Percentiles rank a stretch among this genome's conserved stretches.
Conservation (phyloP, 2,113 vertebrate species). For the Amblyopsis rosae region DNA sequence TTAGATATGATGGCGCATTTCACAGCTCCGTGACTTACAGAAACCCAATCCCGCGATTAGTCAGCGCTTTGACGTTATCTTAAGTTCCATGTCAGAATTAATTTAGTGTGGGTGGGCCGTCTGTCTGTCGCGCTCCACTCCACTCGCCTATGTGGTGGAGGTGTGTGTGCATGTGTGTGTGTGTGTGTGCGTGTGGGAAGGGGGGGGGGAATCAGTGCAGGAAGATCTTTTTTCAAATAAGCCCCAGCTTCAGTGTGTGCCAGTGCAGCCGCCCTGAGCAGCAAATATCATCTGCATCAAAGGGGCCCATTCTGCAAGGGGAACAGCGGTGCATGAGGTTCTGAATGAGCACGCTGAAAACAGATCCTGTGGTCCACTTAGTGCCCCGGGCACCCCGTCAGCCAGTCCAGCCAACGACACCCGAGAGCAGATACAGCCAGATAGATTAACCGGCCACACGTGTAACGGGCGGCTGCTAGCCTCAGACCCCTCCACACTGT, state of each 20-base stretch:
- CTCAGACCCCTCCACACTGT: constrained; percentile 33
- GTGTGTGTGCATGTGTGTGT: neutral
- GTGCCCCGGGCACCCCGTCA: constrained; percentile 59
- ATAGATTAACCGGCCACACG: constrained; percentile 63
- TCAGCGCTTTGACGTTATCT: constrained; percentile 77
- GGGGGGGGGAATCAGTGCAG: constrained; percentile 45
- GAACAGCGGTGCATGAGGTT: constrained; percentile 64
- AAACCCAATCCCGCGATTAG: constrained; percentile 80
- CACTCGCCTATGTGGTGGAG: constrained; percentile 59
- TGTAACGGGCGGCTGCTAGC: constrained; percentile 60
- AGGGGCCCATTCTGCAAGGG: constrained; percentile 69
- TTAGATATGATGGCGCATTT: constrained; percentile 81
- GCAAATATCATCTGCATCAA: constrained; percentile 79
- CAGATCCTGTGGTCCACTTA: constrained; percentile 71
- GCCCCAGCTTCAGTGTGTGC: constrained; percentile 71
- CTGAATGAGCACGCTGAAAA: constrained; percentile 75
- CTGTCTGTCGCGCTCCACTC: constrained; percentile 70
- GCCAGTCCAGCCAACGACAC: constrained; percentile 49
- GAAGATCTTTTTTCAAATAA: constrained; percentile 77
- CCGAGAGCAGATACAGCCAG: constrained; percentile 59
- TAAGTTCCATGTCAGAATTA: constrained; percentile 82
- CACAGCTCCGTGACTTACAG: constrained; percentile 78
- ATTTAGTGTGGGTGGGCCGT: constrained; percentile 75
- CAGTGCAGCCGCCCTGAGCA: constrained; percentile 75
- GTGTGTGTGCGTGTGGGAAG: no score